Base-by-base conservation (phyloP, 2,113 vertebrate genomes). In the Azemiops feae region DNA sequence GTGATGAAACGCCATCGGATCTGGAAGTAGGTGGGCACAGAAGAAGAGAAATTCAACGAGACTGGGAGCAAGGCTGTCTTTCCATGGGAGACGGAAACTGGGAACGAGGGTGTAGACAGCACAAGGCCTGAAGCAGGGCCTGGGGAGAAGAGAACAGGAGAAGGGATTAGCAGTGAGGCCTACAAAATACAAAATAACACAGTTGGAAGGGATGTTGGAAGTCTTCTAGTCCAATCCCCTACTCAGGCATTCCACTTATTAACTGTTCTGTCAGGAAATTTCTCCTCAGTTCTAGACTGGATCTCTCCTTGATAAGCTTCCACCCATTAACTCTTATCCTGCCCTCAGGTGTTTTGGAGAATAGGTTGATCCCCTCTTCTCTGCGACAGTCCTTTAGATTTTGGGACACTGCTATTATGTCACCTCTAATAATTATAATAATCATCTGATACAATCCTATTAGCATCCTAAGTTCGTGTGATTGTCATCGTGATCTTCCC, bases 1-100 rank as follows among this genome's bases (percentile, higher is more conserved):
- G 92, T 60, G 20, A 90, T 45, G 85, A 93, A 90, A 85, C 5
- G 43, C 88, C 92, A 93, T 52, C 92, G 43, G 11, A 93, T 12
- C 54, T 93, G 92, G 88, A 93, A 93, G 22, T 93, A 93, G 14
- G 39, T 16, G 3, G 92, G 92, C 74, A 90, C 20, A 0, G 39
- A 39, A 10, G 53, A 34, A 23, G 53, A 52, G 58, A 86, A 86
- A 20, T 58, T 89, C 53, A 93, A 25, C 5, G 30, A 93, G 53
- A 88, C 92, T 50, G 88, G 16, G 54, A 93, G 88, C 16, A 58
- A 58, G 23, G 69, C 92, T 30, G 43, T 86, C 57, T 86, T 39
- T 47, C 92, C 54, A 4, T 8, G 7, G 5, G 54, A 47, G 54
- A 90, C 7, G 4, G 45, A 60, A 86, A 93, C 11, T 16, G 22